Evolutionary conservation across 2,888 invertebrate species (phyloP).

Genomic region (Cephalotes varians): DNA sequence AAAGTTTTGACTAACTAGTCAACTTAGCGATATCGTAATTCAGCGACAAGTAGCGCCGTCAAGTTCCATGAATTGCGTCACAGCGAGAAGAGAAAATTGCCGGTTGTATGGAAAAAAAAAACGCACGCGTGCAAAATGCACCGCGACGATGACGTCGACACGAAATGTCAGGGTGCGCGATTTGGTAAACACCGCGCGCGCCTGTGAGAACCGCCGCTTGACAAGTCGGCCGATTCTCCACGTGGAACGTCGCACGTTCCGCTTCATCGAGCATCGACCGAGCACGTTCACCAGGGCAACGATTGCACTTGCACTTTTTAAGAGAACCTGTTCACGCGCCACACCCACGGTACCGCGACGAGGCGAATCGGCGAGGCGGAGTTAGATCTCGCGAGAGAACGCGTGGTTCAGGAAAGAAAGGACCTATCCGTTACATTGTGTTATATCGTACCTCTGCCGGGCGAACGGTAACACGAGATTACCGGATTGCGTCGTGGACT

Average conservation of each 20-base stretch:
- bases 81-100: slow-evolving; percentile 8
- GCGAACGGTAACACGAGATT: slow-evolving; percentile 50
- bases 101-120: background rate
- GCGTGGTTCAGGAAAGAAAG: slow-evolving; percentile 60
- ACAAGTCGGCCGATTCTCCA: slow-evolving; percentile 64
- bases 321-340: slow-evolving; percentile 76
- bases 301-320: slow-evolving; percentile 83
- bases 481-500: background rate
- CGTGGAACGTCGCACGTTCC: slow-evolving; percentile 68
- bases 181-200: background rate
- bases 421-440: slow-evolving; percentile 65
- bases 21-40: background rate
- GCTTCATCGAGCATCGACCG: slow-evolving; percentile 63
- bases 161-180: slow-evolving; percentile 31
- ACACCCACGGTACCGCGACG: slow-evolving; percentile 63
- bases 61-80: background rate
- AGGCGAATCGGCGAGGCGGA: background rate
- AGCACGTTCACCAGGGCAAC: slow-evolving; percentile 78
- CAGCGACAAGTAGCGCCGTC: background rate
- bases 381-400: slow-evolving; percentile 58
- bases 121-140: background rate
- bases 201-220: slow-evolving; percentile 60
- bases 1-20: background rate
- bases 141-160: background rate
- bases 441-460: slow-evolving; percentile 9